Evolutionary conservation across 1,140 invertebrate species (phyloP).

Genomic region (Nylanderia fulva): DNA sequence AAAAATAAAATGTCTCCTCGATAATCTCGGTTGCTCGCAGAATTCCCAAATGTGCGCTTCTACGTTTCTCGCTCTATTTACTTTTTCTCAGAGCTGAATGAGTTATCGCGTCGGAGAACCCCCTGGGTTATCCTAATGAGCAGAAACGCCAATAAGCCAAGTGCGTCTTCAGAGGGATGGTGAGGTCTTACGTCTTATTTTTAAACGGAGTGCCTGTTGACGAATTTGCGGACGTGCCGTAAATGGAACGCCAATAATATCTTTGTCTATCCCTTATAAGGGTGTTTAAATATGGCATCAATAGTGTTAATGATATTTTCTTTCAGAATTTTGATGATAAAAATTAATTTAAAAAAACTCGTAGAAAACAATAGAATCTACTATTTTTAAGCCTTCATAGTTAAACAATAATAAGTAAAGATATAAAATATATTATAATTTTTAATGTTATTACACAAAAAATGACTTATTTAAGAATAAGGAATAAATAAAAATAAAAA

Average conservation of each 20-base stretch:
- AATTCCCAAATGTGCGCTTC: conserved; percentile 38
- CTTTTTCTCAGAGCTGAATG: conserved; percentile 55
- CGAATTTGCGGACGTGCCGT: conserved; percentile 40
- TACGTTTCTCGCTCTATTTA: conserved; percentile 58
- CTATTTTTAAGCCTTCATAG: neutral
- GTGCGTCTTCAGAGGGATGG: conserved; percentile 14
- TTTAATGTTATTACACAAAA: neutral
- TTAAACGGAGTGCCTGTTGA: conserved; percentile 50
- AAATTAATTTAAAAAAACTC: neutral
- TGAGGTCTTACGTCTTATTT: conserved; percentile 54
- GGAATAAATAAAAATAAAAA: neutral
- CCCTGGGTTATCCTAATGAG: conserved; percentile 56
- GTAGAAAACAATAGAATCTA: neutral
- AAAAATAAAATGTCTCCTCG: conserved; percentile 52
- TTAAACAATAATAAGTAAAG: too few relatives aligned
- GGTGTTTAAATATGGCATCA: neutral
- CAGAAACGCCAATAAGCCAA: conserved; percentile 56
- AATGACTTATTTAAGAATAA: neutral
- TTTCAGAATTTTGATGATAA: neutral
- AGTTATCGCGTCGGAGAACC: conserved; percentile 47
- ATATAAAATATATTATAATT: neutral
- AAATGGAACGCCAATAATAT: conserved; percentile 31
- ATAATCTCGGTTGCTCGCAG: conserved; percentile 52
- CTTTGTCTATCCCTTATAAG: neutral
- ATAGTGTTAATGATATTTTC: neutral